phyloP scores from a whole-genome alignment of 2,797 vertebrate genomes.

The Coendou prehensilis region DNA sequence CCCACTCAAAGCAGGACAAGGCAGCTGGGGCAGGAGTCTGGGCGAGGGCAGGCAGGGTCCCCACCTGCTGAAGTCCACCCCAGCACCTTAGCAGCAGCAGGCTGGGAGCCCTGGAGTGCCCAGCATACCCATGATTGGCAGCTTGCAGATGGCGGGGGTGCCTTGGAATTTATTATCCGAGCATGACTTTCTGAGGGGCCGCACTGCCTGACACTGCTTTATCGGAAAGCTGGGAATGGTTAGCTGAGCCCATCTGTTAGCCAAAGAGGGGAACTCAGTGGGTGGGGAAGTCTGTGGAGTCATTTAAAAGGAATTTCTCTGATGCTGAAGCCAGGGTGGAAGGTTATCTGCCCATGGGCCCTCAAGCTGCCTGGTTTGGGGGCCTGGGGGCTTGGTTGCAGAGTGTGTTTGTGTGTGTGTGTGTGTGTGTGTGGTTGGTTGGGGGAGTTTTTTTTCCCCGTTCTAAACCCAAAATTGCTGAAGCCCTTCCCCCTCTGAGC shows the following conservation, averaged over 20 bases:
- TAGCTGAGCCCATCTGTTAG: constrained; percentile 64
- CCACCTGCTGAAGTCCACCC: background rate
- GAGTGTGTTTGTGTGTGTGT: background rate
- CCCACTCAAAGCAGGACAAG: background rate
- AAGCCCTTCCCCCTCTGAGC: background rate
- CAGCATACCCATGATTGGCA: constrained; percentile 80
- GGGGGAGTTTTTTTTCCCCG: background rate
- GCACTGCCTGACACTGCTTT: constrained; percentile 69
- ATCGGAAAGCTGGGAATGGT: constrained; percentile 78
- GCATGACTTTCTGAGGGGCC: constrained; percentile 51
- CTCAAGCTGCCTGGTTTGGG: background rate
- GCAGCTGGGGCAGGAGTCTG: background rate
- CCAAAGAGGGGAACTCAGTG: constrained; percentile 70
- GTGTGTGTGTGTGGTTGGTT: background rate
- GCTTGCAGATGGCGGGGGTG: constrained; percentile 76
- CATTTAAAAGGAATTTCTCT: constrained; percentile 81
- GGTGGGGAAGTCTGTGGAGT: constrained; percentile 76
- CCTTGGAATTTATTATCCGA: constrained; percentile 77
- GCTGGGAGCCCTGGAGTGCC: constrained; percentile 74
- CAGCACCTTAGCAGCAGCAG: constrained; percentile 38
- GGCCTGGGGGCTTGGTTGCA: background rate
- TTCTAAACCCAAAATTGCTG: background rate
- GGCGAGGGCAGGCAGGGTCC: background rate
- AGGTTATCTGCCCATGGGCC: constrained; percentile 66
- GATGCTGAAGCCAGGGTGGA: constrained; percentile 65